A percentile compares a stretch with the other conserved stretches of the same genome.
These are phyloP conservation scores for Lutraria lutraria DNA, from an alignment of 2,888 invertebrate species.

Conservation along the genomic window DNA sequence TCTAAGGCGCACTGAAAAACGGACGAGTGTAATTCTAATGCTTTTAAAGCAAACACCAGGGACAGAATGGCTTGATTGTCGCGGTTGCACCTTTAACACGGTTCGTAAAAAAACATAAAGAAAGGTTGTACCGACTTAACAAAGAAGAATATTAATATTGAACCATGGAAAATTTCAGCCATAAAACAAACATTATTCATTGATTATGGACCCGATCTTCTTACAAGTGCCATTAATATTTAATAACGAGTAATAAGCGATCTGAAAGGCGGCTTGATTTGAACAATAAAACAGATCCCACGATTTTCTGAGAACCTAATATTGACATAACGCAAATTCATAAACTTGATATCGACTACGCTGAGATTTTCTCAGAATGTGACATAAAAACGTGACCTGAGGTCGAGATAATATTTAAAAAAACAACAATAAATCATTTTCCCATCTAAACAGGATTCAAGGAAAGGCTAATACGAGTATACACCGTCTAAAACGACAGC, in stretches of 20 bases:
- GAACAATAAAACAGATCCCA: background rate
- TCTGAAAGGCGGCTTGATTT: background rate
- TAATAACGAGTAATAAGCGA: slow-evolving; percentile 4
- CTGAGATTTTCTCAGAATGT: background rate
- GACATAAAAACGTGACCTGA: background rate
- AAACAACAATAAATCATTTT: background rate
- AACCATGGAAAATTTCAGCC: background rate
- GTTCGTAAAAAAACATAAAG: background rate
- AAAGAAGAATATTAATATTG: background rate
- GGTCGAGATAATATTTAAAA: background rate
- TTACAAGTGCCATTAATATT: slow-evolving; percentile 25
- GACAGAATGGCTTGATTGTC: background rate
- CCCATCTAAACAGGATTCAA: too few relatives aligned
- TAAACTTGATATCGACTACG: background rate
- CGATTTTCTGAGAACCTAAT: slow-evolving; percentile 9
- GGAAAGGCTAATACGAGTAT: too few relatives aligned
- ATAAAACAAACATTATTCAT: background rate
- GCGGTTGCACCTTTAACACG: background rate
- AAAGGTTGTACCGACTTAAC: background rate
- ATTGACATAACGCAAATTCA: slow-evolving; percentile 19
- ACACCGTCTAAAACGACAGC: too few relatives aligned
- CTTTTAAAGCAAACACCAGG: background rate
- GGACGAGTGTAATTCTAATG: background rate
- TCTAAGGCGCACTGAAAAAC: background rate
- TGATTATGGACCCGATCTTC: slow-evolving; percentile 11